Percentiles rank a stretch among this genome's conserved stretches.
Conservation (phyloP, 2,888 invertebrate species). For the Diarsia brunnea region DNA sequence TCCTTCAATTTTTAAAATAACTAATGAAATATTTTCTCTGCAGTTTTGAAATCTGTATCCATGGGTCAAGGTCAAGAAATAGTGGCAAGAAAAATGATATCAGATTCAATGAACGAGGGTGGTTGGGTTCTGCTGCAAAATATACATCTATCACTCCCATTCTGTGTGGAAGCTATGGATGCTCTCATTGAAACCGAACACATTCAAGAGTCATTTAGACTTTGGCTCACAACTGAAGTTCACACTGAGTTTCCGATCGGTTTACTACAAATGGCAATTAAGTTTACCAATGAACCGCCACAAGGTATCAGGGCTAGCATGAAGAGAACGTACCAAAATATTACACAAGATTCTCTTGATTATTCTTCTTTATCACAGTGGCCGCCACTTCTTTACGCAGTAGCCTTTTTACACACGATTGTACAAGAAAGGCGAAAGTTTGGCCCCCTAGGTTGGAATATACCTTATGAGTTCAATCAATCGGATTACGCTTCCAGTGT, state of each 20-base stretch:
- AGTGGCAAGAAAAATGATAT: slow-evolving; percentile 95
- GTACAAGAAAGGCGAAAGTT: slow-evolving; percentile 98
- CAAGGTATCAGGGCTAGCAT: slow-evolving; percentile 98
- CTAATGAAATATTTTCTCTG: slow-evolving; percentile 56
- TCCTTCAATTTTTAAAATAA: not conserved
- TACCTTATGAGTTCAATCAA: slow-evolving; percentile 99
- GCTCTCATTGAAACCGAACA: slow-evolving; percentile 96
- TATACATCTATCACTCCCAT: slow-evolving; percentile 98
- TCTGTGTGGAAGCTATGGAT: slow-evolving; percentile 98
- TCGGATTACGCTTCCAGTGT: slow-evolving; percentile 98
- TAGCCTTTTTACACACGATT: slow-evolving; percentile 98
- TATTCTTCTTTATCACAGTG: slow-evolving; percentile 97
- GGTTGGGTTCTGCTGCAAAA: slow-evolving; percentile 99
- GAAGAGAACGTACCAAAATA: slow-evolving; percentile 97
- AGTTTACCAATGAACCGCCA: slow-evolving; percentile 99
- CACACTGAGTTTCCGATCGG: slow-evolving; percentile 98
- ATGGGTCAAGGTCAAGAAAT: slow-evolving; percentile 99
- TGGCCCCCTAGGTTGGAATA: slow-evolving; percentile 99
- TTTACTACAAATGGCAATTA: slow-evolving; percentile 96
- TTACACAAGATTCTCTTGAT: slow-evolving; percentile 97
- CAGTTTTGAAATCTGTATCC: slow-evolving; percentile 96
- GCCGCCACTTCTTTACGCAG: slow-evolving; percentile 98
- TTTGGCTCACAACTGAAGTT: slow-evolving; percentile 99
- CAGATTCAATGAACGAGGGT: slow-evolving; percentile 94
- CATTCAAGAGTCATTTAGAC: slow-evolving; percentile 95